phyloP scores from a whole-genome alignment of 2,797 vertebrate species.

The Apogon talboti region DNA sequence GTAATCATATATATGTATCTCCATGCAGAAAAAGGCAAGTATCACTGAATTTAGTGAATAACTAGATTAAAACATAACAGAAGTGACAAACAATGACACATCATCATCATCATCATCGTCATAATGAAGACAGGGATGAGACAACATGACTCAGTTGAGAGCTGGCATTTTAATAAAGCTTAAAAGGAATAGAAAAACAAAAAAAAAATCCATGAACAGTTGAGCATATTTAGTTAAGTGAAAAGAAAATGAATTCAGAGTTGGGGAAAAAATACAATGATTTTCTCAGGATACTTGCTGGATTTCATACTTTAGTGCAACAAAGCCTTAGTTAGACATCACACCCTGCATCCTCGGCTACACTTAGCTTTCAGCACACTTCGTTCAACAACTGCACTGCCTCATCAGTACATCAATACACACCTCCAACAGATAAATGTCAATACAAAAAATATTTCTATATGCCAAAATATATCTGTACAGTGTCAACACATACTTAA shows the following conservation, averaged over 20 bases:
- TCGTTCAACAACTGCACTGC: constrained; percentile 57
- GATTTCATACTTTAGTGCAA: constrained; percentile 50
- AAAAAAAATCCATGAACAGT: constrained; percentile 70
- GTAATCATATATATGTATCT: no score
- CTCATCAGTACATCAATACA: constrained; percentile 51
- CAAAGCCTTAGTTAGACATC: constrained; percentile 36
- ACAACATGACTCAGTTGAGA: constrained; percentile 68
- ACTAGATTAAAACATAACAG: no score
- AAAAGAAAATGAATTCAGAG: constrained; percentile 62
- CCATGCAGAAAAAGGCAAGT: no score
- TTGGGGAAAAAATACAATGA: constrained; percentile 54
- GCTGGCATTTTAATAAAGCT: constrained; percentile 84
- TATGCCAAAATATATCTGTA: constrained; percentile 89
- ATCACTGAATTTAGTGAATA: no score
- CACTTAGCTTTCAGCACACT: constrained; percentile 43
- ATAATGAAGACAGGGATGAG: constrained; percentile 13
- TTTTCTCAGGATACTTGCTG: constrained; percentile 49
- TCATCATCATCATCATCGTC: not conserved
- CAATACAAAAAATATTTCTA: constrained; percentile 85
- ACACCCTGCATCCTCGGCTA: constrained; percentile 18
- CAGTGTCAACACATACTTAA: constrained; percentile 77
- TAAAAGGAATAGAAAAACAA: constrained; percentile 73
- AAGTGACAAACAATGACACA: no score
- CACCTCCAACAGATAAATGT: constrained; percentile 74
- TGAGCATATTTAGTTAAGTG: constrained; percentile 69